Conservation (phyloP, 30 jellyfish, hydroid and myxozoan genomes). For the Sanderia malayensis region DNA sequence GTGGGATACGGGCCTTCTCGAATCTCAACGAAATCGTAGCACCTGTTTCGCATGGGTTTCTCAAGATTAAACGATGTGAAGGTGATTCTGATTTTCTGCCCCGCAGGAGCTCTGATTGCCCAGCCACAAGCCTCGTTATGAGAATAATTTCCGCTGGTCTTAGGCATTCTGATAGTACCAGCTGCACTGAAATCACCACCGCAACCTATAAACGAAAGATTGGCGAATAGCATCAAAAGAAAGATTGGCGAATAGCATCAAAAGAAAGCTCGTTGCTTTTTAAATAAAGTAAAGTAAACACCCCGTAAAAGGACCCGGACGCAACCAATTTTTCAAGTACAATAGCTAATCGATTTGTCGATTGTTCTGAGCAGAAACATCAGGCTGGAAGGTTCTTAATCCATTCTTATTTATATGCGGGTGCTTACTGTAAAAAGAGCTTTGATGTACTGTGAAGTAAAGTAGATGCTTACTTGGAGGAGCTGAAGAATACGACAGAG, state of each 20-base stretch:
- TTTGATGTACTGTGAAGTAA: background rate
- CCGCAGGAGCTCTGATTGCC: constrained; percentile 75
- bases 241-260: too few relatives aligned
- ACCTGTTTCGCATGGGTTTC: constrained; percentile 33
- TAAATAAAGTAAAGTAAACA: too few relatives aligned
- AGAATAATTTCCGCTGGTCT: constrained; percentile 47
- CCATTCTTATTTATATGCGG: too few relatives aligned
- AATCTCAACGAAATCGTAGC: constrained; percentile 58
- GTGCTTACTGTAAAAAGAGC: too few relatives aligned
- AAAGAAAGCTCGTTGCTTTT: too few relatives aligned
- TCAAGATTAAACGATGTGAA: constrained; percentile 60
- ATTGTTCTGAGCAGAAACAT: too few relatives aligned
- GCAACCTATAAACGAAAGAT: too few relatives aligned
- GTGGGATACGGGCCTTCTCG: constrained; percentile 68
- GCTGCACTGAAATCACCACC: constrained; percentile 72
- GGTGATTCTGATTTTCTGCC: constrained; percentile 45
- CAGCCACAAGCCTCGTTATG: constrained; percentile 70
- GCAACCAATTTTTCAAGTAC: too few relatives aligned
- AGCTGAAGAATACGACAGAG: constrained; percentile 50
- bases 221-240: too few relatives aligned
- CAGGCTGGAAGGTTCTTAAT: too few relatives aligned
- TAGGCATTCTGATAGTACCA: constrained; percentile 55
- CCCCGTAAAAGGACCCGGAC: too few relatives aligned
- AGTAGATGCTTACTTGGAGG: constrained; percentile 51
- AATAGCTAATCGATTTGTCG: too few relatives aligned